These are phyloP conservation scores for Periophthalmodon schlosseri DNA, from an alignment of 2,113 vertebrate genomes.

Conservation along the genomic window DNA sequence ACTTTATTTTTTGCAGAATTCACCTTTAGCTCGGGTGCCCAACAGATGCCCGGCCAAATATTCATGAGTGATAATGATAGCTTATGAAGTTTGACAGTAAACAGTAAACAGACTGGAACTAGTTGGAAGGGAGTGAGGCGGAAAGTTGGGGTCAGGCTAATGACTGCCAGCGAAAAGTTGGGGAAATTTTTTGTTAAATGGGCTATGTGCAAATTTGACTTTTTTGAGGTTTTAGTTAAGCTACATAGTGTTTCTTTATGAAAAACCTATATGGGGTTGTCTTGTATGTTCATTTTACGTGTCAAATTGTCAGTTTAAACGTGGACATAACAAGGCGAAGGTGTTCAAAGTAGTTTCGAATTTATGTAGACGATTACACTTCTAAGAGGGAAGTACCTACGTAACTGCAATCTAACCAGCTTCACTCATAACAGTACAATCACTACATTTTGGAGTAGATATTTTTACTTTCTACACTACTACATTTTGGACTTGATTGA, in stretches of 20 bases:
- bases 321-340: not conserved
- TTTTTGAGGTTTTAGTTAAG: not conserved
- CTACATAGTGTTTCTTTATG: not conserved
- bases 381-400: not conserved
- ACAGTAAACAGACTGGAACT: slow-evolving; percentile 5
- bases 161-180: not conserved
- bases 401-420: not conserved
- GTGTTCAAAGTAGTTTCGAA: not conserved
- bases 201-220: not conserved
- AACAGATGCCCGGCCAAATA: not conserved
- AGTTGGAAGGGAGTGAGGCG: not conserved
- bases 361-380: not conserved
- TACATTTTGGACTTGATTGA: no score
- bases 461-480: no score
- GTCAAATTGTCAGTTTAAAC: no score
- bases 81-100: not conserved
- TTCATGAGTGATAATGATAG: slow-evolving; percentile 12
- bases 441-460: no score
- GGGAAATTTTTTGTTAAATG: not conserved
- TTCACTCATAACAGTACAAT: no score
- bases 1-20: not conserved
- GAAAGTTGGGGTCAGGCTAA: not conserved
- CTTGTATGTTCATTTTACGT: no score
- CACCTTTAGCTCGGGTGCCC: slow-evolving; percentile 1
- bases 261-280: not conserved